Base-by-base conservation (phyloP, 2,797 vertebrate species). In the Hippoglossus hippoglossus region DNA sequence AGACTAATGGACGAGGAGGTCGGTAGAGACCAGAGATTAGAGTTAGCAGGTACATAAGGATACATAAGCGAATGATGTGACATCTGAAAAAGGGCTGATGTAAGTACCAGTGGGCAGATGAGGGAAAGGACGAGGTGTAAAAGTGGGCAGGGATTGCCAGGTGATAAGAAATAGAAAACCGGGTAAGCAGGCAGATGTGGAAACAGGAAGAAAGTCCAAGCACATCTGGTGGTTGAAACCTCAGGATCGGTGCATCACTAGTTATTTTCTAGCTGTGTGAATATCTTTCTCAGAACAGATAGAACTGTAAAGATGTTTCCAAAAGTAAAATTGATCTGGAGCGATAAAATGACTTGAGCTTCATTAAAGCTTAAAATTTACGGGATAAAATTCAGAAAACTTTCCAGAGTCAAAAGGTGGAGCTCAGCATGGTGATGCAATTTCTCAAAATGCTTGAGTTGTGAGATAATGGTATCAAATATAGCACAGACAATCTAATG, bases 371-470 rank as follows among this genome's bases (percentile, higher is more conserved):
- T 39, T 11, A 13, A 39, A 39, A 44, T 6, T 10, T 12, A 22
- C 7, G 4, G 15, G 22, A 6, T 1, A 54, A 51, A 31, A 31
- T 18, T 41, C 12, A 26, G 24, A 46, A 6, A 39, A 25, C 44
- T 22, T 31, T 46, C 44, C 47, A 39, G 11, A 16, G 21, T 24
- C 1, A 26, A 1, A 46, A 4, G 19, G 39, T 11, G 5, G 19
- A 56, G 18, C 50, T 62, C 57, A 77, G 53, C 8, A 12, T 57
- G 24, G 54, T 60, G 10, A 50, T 21, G 25, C 6, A 51, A 5
- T 36, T 57, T 39, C 19, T 46, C 13, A 19, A 2, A 22, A 24
- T 18, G 25, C 13, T 53, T 44, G 21, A 4, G 3, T 58, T 54
- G 19, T 61, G 41, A 2, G 0, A 13, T 22, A 4, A 49, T 44